These are phyloP conservation scores for Diplosoma virens DNA, from an alignment of 23 tunicate genomes.

Conservation along the genomic window DNA sequence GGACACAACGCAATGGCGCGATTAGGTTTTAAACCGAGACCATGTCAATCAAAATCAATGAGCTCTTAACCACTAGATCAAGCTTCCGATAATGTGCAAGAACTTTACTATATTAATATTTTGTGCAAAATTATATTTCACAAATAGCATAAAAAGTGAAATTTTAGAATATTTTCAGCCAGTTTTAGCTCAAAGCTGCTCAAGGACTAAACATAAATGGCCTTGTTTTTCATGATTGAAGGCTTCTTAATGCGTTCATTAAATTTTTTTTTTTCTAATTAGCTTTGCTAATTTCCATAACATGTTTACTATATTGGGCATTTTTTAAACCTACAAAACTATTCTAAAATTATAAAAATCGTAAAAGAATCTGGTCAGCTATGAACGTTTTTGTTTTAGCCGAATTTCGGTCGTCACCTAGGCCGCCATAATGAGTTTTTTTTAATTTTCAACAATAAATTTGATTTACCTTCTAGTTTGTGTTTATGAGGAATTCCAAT, in stretches of 20 bases:
- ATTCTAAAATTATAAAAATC: neutral
- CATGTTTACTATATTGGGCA: neutral
- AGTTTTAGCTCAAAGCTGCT: neutral
- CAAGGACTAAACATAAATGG: neutral
- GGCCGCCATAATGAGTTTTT: neutral
- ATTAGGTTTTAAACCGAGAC: no score
- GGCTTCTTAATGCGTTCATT: neutral
- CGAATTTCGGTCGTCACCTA: neutral
- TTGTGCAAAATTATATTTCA: neutral
- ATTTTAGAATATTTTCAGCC: neutral
- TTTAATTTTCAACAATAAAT: neutral
- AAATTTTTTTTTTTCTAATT: no score
- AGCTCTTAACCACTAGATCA: no score
- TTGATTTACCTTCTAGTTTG: neutral
- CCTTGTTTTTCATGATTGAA: neutral
- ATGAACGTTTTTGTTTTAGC: neutral
- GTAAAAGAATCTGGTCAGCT: neutral
- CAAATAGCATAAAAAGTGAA: neutral
- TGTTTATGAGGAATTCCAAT: neutral
- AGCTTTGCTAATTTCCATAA: no score
- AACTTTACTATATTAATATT: neutral
- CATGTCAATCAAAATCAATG: no score
- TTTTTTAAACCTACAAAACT: neutral
- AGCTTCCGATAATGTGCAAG: no score
- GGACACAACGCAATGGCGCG: no score